These are phyloP conservation scores for Pterostichus niger DNA, from an alignment of 2,888 invertebrate genomes.

Conservation along the genomic window DNA sequence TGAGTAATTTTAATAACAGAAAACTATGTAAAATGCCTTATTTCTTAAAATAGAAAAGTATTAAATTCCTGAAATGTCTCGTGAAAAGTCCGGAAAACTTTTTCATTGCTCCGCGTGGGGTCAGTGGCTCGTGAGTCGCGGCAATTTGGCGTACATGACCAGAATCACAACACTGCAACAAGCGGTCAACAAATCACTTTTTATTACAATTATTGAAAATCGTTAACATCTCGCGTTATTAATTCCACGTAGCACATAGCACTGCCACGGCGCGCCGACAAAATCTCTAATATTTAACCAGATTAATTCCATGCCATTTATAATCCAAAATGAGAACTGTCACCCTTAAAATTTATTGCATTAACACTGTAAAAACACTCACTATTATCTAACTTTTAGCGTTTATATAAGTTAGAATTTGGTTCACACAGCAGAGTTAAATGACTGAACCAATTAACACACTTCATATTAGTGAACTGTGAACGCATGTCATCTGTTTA, in stretches of 20 bases:
- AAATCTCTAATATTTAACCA: not conserved
- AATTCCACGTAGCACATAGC: not conserved
- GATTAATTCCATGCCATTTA: not conserved
- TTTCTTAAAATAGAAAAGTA: constrained; percentile 34
- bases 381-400: not conserved
- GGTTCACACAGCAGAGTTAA: not conserved
- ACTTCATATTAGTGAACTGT: constrained; percentile 6
- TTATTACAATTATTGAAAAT: constrained; percentile 37
- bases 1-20: too few relatives aligned
- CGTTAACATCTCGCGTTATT: constrained; percentile 20
- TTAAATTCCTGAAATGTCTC: constrained; percentile 29
- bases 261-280: constrained; percentile 9
- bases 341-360: not conserved
- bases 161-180: constrained; percentile 18
- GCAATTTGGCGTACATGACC: constrained; percentile 25
- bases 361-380: not conserved
- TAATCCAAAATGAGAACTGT: constrained; percentile 7
- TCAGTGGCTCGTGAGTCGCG: constrained; percentile 12
- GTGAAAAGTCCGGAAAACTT: constrained; percentile 11
- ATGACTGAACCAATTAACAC: constrained; percentile 30
- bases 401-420: not conserved
- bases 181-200: constrained; percentile 21
- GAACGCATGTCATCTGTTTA: constrained; percentile 44
- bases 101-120: constrained; percentile 14
- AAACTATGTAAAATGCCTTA: not conserved